A percentile compares a stretch with the other conserved stretches of the same genome.
phyloP scores from a whole-genome alignment of 2,888 invertebrate species.

The Hofmannophila pseudospretella region DNA sequence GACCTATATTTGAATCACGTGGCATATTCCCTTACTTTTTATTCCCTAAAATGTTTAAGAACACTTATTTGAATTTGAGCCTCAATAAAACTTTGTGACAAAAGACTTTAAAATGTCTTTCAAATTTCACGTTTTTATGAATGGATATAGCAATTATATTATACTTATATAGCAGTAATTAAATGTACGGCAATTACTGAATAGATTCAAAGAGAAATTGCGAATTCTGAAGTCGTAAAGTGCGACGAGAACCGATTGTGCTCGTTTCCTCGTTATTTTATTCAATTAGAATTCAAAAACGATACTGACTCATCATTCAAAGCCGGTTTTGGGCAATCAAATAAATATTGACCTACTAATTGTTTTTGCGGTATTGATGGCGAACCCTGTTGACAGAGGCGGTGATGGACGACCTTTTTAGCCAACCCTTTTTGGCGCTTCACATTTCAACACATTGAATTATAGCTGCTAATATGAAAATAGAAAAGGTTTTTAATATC shows the following conservation, averaged over 20 bases:
- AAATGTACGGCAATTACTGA: neutral
- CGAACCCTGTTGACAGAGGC: constrained; percentile 64
- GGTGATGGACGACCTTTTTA: constrained; percentile 69
- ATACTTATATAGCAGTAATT: no score
- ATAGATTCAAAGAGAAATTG: neutral
- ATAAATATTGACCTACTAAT: constrained; percentile 75
- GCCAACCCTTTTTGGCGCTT: constrained; percentile 47
- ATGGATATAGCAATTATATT: no score
- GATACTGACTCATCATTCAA: constrained; percentile 45
- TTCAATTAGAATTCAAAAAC: constrained; percentile 18
- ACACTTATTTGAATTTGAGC: no score
- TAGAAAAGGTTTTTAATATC: constrained; percentile 20
- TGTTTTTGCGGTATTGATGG: constrained; percentile 71
- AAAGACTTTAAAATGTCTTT: no score
- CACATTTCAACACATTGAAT: constrained; percentile 37
- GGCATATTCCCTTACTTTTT: no score
- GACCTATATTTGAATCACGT: no score
- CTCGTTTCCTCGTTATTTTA: constrained; percentile 11
- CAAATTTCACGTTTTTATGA: no score
- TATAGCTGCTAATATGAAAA: constrained; percentile 1
- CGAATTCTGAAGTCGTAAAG: neutral
- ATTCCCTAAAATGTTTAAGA: no score
- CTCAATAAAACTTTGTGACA: no score
- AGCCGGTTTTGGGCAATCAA: constrained; percentile 55
- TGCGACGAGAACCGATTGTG: neutral